Conservation (phyloP, 1,140 invertebrate genomes). For the Pygmarrhopalites habei region DNA sequence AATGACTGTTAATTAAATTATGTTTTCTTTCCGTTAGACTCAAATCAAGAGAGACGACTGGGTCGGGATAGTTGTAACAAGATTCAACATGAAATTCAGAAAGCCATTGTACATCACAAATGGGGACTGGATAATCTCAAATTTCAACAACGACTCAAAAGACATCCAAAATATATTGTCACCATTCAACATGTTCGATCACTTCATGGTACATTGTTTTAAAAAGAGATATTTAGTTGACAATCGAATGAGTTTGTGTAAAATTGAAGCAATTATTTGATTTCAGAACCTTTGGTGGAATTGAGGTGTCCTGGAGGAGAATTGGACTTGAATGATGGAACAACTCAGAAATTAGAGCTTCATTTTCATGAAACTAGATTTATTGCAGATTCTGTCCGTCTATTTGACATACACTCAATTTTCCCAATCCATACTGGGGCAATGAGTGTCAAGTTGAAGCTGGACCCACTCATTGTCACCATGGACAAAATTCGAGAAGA, state of each 20-base stretch:
- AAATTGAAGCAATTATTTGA: too few relatives aligned
- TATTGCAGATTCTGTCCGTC: slow-evolving; percentile 29
- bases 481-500: slow-evolving; percentile 25
- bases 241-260: too few relatives aligned
- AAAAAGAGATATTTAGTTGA: too few relatives aligned
- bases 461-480: slow-evolving; percentile 29
- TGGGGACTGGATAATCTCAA: slow-evolving; percentile 33
- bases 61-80: slow-evolving; percentile 16
- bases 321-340: slow-evolving; percentile 6
- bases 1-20: too few relatives aligned
- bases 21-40: too few relatives aligned
- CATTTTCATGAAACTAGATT: slow-evolving; percentile 27
- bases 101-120: slow-evolving; percentile 29
- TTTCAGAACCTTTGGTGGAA: slow-evolving; percentile 32
- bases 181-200: slow-evolving; percentile 29
- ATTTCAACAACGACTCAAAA: slow-evolving; percentile 35
- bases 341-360: slow-evolving; percentile 19
- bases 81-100: slow-evolving; percentile 32
- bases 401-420: slow-evolving; percentile 37
- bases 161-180: slow-evolving; percentile 34
- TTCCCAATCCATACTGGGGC: slow-evolving; percentile 33
- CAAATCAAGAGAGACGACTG: too few relatives aligned
- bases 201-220: too few relatives aligned
- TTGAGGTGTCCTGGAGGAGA: slow-evolving; percentile 25
- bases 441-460: slow-evolving; percentile 28